phyloP scores from a whole-genome alignment of 2,113 vertebrate species.

The Pyxicephalus adspersus region DNA sequence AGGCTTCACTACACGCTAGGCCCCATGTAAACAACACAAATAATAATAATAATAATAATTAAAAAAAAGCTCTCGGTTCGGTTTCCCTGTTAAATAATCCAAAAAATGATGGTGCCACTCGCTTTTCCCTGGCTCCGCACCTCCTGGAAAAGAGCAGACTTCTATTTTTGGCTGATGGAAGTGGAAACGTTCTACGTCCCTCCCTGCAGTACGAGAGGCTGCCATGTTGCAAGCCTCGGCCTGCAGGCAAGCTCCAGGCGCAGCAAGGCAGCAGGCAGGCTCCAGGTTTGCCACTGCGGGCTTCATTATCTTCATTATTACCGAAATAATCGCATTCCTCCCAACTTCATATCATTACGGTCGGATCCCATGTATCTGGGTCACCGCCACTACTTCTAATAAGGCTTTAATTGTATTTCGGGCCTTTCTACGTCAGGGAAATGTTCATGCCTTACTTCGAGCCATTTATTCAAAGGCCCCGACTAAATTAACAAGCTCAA shows the following conservation, averaged over 20 bases:
- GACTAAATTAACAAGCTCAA: no score
- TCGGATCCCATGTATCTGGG: slow-evolving; percentile 26
- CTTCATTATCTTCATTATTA: slow-evolving; percentile 42
- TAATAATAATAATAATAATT: not conserved
- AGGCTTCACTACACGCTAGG: no score
- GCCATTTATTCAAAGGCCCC: no score
- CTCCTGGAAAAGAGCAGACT: slow-evolving; percentile 5
- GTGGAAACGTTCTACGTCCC: slow-evolving; percentile 26
- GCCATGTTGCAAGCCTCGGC: not conserved
- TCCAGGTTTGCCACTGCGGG: not conserved
- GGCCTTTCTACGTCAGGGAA: not conserved
- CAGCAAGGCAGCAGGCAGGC: not conserved
- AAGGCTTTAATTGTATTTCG: slow-evolving; percentile 7
- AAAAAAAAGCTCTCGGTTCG: not conserved
- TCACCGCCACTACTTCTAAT: slow-evolving; percentile 19
- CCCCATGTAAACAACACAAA: not conserved
- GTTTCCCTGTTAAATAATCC: not conserved
- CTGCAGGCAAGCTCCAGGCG: slow-evolving; percentile 46
- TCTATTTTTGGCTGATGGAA: slow-evolving; percentile 49
- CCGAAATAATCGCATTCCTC: slow-evolving; percentile 28
- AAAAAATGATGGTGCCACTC: not conserved
- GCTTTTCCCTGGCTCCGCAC: not conserved
- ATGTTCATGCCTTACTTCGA: no score
- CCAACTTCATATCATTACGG: not conserved
- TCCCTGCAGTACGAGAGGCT: slow-evolving; percentile 11